Evolutionary conservation across 1,140 invertebrate species (phyloP).

Genomic region (Formica exsecta): DNA sequence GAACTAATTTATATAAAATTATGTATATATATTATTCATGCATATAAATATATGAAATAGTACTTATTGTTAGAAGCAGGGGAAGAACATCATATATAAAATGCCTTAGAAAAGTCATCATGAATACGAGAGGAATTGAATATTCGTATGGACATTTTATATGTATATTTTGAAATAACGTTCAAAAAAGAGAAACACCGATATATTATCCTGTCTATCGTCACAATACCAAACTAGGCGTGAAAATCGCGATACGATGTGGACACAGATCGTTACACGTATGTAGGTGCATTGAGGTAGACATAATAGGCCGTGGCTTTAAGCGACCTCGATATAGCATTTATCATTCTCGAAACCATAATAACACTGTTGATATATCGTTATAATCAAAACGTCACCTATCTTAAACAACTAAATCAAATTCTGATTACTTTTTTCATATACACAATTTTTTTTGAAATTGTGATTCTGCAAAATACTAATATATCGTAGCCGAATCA

Average conservation of each 20-base stretch:
- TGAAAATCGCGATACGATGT: slow-evolving; percentile 59
- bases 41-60: no score
- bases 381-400: neutral
- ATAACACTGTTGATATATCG: neutral
- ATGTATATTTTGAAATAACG: neutral
- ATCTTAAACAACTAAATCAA: slow-evolving; percentile 9
- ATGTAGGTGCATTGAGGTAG: slow-evolving; percentile 38
- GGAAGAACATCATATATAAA: neutral
- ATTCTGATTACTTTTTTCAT: neutral
- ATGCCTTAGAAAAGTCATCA: neutral
- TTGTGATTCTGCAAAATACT: neutral
- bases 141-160: no score
- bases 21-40: neutral
- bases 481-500: neutral
- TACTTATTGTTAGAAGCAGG: no score
- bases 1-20: slow-evolving; percentile 5
- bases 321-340: slow-evolving; percentile 43
- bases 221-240: slow-evolving; percentile 48
- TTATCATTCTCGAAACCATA: slow-evolving; percentile 39
- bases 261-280: slow-evolving; percentile 40
- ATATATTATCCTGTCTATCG: neutral
- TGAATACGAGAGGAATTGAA: neutral
- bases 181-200: slow-evolving; percentile 51
- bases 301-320: slow-evolving; percentile 51
- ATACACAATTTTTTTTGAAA: neutral